Evolutionary conservation across 2,113 vertebrate genomes (phyloP).

Genomic region (Silurus meridionalis): DNA sequence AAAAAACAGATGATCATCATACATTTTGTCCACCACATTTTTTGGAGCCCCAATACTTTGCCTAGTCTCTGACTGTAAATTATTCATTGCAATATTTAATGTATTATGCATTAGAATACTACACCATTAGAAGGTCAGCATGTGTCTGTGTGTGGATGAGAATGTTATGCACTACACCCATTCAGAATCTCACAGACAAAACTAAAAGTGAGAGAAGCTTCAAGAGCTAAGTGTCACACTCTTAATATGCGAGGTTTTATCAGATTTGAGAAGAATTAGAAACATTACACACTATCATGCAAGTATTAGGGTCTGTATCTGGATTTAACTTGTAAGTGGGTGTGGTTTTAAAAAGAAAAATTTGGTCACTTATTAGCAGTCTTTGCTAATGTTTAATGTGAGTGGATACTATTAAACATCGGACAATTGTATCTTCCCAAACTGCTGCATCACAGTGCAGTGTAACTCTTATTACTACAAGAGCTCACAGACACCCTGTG

Average conservation of each 20-base stretch:
- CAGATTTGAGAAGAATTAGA: constrained; percentile 14
- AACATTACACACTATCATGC: not conserved
- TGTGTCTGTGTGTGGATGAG: constrained; percentile 10
- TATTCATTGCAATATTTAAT: constrained; percentile 52
- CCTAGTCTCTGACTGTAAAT: constrained; percentile 51
- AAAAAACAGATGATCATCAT: constrained; percentile 27
- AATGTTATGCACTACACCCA: not conserved
- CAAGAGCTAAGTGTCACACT: constrained; percentile 25
- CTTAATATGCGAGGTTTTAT: constrained; percentile 13
- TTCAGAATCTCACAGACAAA: not conserved
- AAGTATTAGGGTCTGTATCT: not conserved
- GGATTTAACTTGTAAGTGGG: not conserved
- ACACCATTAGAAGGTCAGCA: constrained; percentile 11
- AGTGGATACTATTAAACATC: not conserved
- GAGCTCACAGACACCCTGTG: not conserved
- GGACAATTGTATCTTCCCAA: not conserved
- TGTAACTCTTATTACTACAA: not conserved
- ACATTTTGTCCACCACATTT: constrained; percentile 23
- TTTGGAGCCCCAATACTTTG: constrained; percentile 26
- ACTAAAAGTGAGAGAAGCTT: constrained; percentile 25
- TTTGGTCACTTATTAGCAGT: not conserved
- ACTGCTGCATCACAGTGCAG: not conserved
- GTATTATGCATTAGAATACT: constrained; percentile 50
- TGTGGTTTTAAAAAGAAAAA: not conserved
- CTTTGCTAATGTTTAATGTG: not conserved